Base-by-base conservation (phyloP, 2,797 vertebrate species). In the Strix occidentalis region DNA sequence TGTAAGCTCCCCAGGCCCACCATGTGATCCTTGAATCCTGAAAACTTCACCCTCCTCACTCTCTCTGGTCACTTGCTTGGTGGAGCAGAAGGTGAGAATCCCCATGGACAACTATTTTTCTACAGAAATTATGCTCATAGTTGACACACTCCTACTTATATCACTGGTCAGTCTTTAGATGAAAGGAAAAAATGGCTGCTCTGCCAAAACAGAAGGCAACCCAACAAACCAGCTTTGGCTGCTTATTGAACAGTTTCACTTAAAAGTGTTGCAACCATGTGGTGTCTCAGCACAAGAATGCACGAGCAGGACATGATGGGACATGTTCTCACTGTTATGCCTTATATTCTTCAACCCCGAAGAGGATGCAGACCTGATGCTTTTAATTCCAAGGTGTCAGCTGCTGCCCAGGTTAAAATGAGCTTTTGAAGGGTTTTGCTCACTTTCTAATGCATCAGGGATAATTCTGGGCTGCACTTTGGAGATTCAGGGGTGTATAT, bases 121-220 rank as follows among this genome's bases (percentile, higher is more conserved):
- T 45, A 39, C 31, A 83, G 66, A 83, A 69, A 65, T 24, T n/a
- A 33, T 0, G 0, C n/a, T 56, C 2, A 1, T 35, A 74, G 51
- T 2, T 2, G 57, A 28, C 64, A 45, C 19, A 1, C 9, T 53
- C 31, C 79, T 60, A 72, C 25, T 86, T 85, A 6, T 60, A 61
- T 53, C 26, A 0, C 21, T 41, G 26, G 13, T 29, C 18, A n/a
- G n/a, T 43, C 43, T 76, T 63, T 20, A 60, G 65, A 64, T 71
- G 76, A 29, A 71, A 92, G 61, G 25, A 48, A 8, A 15, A 82
- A 69, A 63, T 24, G 11, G 33, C 56, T 77, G 68, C 64, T 54
- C 64, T 89, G 68, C 35, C 63, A 72, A 82, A 85, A 53, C 39
- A 48, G 31, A 69, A 74, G 35, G 61, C 46, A 95, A 69, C 84